Evolutionary conservation across 1,140 invertebrate genomes (phyloP), one percentile per base, ranked within the genome.

Genomic region (Himalopsyche phryganea): DNA sequence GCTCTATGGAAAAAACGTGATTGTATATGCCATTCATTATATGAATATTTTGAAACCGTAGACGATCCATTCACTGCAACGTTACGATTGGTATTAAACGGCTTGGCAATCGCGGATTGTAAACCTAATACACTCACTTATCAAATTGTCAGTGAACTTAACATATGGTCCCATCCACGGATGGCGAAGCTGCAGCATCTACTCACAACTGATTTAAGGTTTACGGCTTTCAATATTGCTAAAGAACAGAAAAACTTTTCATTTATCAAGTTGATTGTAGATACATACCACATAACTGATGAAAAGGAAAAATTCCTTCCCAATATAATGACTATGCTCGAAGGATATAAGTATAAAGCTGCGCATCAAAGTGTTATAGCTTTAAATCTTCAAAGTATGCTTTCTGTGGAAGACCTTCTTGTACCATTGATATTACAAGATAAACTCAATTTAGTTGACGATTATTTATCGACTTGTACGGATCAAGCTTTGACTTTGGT

Each of bases 371-470:
- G 77, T 67, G 76, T 76, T 18, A 65, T 75, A 15, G 69, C 81
- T 18, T 67, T 88, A 1, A 67, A 79, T 41, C 68, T 87, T 1
- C 81, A 87, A 61, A 65, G 71, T n/a, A 61, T 76, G 40, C 87
- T 85, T 71, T 42, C 58, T 5, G 71, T 84, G 15, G 74, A 84
- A 64, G 77, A 81, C 46, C 78, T 88, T 58, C 61, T 87, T 1
- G 62, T 88, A 35, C 86, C 86, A 1, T 69, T 89, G 15, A 70
- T 88, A 60, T 69, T 88, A 9, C 85, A 87, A 76, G 85, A 86
- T 66, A 86, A 85, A 64, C 63, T 82, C 13, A 76, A 73, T 58
- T 59, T 83, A 10, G 76, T 81, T 1, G 83, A 88, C 63, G 80
- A 82, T 23, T 85, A 84, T 70, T 64, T 87, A 36, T 63, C 60